Percentiles rank a stretch among this genome's conserved stretches.
Evolutionary conservation across 2,113 vertebrate genomes (phyloP).

Genomic region (Notiomystis cincta): DNA sequence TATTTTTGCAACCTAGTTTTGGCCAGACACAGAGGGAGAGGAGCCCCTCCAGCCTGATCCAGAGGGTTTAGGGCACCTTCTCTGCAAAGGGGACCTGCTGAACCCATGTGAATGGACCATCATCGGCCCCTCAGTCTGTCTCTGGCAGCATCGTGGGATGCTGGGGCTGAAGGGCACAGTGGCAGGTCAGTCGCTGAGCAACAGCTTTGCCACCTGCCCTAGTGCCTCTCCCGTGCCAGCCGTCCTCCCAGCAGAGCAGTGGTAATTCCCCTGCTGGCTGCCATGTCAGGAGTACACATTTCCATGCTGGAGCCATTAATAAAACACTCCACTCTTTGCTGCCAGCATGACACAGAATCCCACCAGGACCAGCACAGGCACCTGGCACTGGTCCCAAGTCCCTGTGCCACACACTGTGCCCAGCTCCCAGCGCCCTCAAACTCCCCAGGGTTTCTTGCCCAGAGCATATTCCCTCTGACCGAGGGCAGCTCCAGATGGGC

Average conservation of each 20-base stretch:
- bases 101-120: accelerated
- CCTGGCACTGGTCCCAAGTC: accelerated
- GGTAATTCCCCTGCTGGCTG: background rate
- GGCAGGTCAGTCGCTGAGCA: accelerated
- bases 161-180: background rate
- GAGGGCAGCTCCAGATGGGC: background rate
- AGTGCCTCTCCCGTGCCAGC: accelerated
- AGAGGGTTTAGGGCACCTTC: background rate
- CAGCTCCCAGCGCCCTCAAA: background rate
- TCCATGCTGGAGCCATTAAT: background rate
- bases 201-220: background rate
- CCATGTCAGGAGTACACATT: background rate
- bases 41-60: background rate
- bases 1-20: background rate
- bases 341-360: background rate
- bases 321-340: background rate
- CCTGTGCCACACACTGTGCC: background rate
- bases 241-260: accelerated
- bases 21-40: background rate
- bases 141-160: accelerated
- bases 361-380: background rate
- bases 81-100: background rate
- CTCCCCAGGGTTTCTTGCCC: background rate
- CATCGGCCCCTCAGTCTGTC: accelerated
- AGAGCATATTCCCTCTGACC: background rate